A percentile compares a stretch with the other conserved stretches of the same genome.
These are phyloP conservation scores for Eutolmus rufibarbis DNA, from an alignment of 2,888 invertebrate genomes.

Conservation along the genomic window DNA sequence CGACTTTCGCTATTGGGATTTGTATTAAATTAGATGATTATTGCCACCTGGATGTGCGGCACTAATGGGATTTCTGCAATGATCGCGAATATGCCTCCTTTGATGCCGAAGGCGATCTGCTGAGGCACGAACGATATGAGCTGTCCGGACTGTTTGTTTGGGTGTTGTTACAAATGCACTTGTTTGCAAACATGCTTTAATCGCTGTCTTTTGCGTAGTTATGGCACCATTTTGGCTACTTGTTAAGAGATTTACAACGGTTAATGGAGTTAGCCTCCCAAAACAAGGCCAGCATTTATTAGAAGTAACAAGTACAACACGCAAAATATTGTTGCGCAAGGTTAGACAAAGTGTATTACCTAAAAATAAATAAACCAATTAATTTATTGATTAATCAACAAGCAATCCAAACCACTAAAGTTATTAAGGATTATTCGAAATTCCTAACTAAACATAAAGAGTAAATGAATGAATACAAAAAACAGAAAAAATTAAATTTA, in stretches of 20 bases:
- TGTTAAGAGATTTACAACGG: neutral
- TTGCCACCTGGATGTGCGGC: neutral
- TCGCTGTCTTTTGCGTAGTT: neutral
- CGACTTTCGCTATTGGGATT: neutral
- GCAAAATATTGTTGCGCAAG: neutral
- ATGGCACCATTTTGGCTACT: neutral
- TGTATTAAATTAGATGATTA: neutral
- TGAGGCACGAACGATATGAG: neutral
- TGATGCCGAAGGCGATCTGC: neutral
- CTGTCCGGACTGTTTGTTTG: neutral
- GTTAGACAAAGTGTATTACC: neutral
- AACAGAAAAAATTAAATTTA: too few relatives aligned
- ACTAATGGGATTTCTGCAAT: neutral
- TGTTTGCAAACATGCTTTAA: neutral
- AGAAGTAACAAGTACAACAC: neutral
- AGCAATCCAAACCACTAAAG: neutral
- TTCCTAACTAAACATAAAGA: too few relatives aligned
- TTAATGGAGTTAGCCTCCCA: neutral
- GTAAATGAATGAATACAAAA: too few relatives aligned
- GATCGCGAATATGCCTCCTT: neutral
- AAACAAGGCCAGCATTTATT: neutral
- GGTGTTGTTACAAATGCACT: neutral
- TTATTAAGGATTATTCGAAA: neutral
- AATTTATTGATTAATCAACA: neutral
- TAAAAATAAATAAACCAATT: too few relatives aligned